Evolutionary conservation across 2,113 vertebrate genomes (phyloP), one percentile per base, ranked within the genome.

Genomic region (Dolichotis patagonum): DNA sequence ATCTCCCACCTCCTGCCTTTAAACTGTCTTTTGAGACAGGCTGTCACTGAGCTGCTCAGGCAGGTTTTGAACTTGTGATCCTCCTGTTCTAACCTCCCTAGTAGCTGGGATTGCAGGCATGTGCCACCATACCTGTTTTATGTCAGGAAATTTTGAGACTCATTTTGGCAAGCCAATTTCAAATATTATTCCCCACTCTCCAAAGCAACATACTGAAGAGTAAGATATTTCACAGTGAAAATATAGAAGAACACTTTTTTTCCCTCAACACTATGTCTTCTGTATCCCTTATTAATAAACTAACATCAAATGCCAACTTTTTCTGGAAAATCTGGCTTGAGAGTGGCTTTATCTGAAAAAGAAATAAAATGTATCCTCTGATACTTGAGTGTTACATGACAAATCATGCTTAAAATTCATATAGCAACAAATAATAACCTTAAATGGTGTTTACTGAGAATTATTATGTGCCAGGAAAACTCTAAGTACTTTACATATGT

Each of bases 401-500:
- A 90, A 78, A 62, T 78, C 67, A 84, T 41, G 88, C 30, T 46
- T 93, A 90, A 93, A 90, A 58, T 73, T 87, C 65, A 84, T 43
- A 86, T 9, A 62, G 60, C 60, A 62, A 83, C 86, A 62, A 69
- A 78, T 94, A 58, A 73, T 52, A 67, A 85, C 16, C 56, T 16
- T 71, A 88, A 38, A 14, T 71, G 88, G 91, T 91, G 41, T 96
- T 91, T 78, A 71, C 83, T n/a, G 85, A 96, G 90, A 93, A 67
- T 62, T 95, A 90, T 93, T 84, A 94, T 22, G 52, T 81, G 56
- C 26, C 54, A 73, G 67, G 7, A 13, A n/a, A 88, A 84, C 56
- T 82, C n/a, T 86, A 71, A 81, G 54, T 26, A 81, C n/a, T 88
- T 80, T 30, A 60, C 0, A 6, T 56, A 19, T 32, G 35, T 56